Evolutionary conservation across 2,888 invertebrate species (phyloP), one percentile per base, ranked within the genome.

Genomic region (Koerneria pararmatus): DNA sequence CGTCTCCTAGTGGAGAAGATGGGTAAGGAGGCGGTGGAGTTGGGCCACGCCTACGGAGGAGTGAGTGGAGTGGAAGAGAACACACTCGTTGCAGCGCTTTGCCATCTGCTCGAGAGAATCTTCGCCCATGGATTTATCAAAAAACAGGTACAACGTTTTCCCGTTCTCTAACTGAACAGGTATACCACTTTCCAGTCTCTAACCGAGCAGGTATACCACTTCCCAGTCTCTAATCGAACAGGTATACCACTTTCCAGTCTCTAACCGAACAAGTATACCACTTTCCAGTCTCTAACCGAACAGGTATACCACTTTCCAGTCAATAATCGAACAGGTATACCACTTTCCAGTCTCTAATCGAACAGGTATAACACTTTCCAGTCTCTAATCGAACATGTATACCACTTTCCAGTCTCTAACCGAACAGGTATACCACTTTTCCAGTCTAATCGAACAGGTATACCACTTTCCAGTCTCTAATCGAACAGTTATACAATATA

Each of bases 1-100:
- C 88, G 95, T 74, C 95, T 98, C 94, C 87, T 98, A 41, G 89
- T 98, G n/a, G 95, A 95, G 82, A 98, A 98, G 87, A 91, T 98
- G 91, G 97, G 97, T 22, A 78, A 77, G 58, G 98, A 98, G 87
- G 97, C 95, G 11, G 91, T 92, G 1, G 94, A 93, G 59, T 85
- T 97, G 71, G 95, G 95, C 19, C 91, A 95, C 72, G 90, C 90
- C 49, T 90, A 90, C 53, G 92, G 84, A 22, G 85, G 84, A 60
- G 83, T 87, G 53, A 93, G 84, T n/a, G 87, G 87, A 80, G 90
- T 94, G 0, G 97, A 98, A 85, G 98, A 98, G 84, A 97, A 94
- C 83, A 97, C 97, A 0, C 88, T 98, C 78, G 95, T 82, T 1
- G 95, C 95, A n/a, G 92, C 94, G 66, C 87, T 98, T 3, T 98